A percentile compares a stretch with the other conserved stretches of the same genome.
Evolutionary conservation across 2,113 vertebrate genomes (phyloP).

Genomic region (Odocoileus hemionus): DNA sequence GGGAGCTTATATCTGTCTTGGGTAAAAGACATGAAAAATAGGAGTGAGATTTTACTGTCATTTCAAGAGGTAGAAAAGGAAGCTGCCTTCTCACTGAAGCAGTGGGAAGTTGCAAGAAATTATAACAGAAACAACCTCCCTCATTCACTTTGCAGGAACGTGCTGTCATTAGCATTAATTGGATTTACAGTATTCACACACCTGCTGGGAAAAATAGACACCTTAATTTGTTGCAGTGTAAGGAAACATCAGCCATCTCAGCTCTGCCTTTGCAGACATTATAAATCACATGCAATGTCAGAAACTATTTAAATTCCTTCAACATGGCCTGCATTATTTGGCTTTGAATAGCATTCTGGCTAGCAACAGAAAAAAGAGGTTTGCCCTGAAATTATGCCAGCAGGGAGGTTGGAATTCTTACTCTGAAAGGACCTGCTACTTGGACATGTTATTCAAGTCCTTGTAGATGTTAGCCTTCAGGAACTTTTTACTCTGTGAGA

Average conservation of each 20-base stretch:
- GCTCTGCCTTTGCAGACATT: slow-evolving; percentile 7
- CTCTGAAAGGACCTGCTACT: not conserved
- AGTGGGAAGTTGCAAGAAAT: not conserved
- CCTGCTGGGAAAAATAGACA: slow-evolving; percentile 45
- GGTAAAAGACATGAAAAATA: not conserved
- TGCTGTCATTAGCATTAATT: slow-evolving; percentile 47
- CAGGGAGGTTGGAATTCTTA: not conserved
- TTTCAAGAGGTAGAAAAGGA: slow-evolving; percentile 10
- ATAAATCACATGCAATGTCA: not conserved
- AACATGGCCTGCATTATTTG: not conserved
- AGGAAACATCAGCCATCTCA: slow-evolving; percentile 30
- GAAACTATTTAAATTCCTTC: not conserved
- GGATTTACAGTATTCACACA: slow-evolving; percentile 45
- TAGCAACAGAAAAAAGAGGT: not conserved
- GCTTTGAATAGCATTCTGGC: not conserved
- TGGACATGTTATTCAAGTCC: not conserved
- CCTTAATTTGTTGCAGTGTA: slow-evolving; percentile 33
- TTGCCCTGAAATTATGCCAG: not conserved
- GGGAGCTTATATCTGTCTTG: not conserved
- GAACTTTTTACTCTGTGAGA: not conserved
- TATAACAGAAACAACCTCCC: not conserved
- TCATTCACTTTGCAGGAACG: not conserved
- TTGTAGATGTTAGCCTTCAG: not conserved
- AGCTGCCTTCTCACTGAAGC: not conserved
- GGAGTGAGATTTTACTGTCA: not conserved